Evolutionary conservation across 1,140 invertebrate species (phyloP), one percentile per base, ranked within the genome.

Genomic region (Hyles vespertilio): DNA sequence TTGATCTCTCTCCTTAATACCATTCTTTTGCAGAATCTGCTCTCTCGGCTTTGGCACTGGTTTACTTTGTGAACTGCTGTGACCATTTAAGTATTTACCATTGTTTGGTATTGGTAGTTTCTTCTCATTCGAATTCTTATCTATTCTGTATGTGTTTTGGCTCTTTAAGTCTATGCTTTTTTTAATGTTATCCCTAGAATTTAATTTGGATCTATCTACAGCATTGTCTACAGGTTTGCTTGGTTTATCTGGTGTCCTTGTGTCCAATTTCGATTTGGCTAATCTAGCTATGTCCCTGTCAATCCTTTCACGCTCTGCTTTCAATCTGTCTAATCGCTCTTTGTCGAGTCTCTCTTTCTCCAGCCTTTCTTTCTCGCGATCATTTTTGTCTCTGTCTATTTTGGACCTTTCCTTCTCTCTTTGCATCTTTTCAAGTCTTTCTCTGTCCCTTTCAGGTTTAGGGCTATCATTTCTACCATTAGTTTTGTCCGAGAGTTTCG

Each of bases 71-170:
- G 71, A 63, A 64, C 68, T 73, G 32, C 68, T 73, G 32, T 85
- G 72, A 40, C 82, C 84, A 66, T 87, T 87, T 8, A 60, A 54
- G 43, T 70, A 56, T 66, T 67, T 77, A 43, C 74, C 63, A 49
- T 70, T 73, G 51, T 51, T 71, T 10, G 70, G 65, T 56, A 70
- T 56, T 9, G 51, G 51, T 4, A 63, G 47, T 56, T 72, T 75
- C 48, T 66, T 84, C 22, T 89, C 84, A 69, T 80, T 77, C 1
- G 73, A 75, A 53, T 78, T 87, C 66, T 85, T 87, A 61, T 89
- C 86, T 89, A 89, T 87, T 63, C 86, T 81, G 54, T 87, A 89
- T 52, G 84, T 85, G 45, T 89, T 87, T 59, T 87, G 84, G 58
- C 69, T 79, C 61, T 89, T 89, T 59, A 85, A 74, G 62, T 87